These are phyloP conservation scores for Anser cygnoides DNA, from an alignment of 2,113 vertebrate genomes.

Conservation along the genomic window DNA sequence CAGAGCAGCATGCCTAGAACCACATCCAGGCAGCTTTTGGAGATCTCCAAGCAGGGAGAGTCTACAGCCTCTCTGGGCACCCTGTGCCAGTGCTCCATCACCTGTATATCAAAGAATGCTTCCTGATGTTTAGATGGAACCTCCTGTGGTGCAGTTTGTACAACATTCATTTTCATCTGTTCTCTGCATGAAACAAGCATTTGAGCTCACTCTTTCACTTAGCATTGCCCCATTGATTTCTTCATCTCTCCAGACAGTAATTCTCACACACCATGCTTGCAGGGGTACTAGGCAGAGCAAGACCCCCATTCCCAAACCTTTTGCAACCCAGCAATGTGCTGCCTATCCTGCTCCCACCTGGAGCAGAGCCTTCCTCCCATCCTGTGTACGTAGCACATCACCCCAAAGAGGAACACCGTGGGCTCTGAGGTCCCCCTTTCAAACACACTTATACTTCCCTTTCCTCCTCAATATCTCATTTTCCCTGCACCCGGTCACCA, in stretches of 20 bases:
- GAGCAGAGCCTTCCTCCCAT: background rate
- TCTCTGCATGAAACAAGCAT: background rate
- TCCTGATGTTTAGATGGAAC: background rate
- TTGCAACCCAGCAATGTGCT: background rate
- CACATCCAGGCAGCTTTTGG: background rate
- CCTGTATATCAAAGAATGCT: background rate
- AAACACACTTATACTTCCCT: background rate
- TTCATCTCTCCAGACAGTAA: background rate
- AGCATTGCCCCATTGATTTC: background rate
- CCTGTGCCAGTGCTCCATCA: background rate
- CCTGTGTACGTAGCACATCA: background rate
- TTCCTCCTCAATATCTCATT: background rate
- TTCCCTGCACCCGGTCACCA: background rate
- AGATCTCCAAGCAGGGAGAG: background rate
- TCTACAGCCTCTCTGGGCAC: background rate
- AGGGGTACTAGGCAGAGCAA: background rate
- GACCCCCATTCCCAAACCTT: background rate
- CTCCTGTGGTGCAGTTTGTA: background rate
- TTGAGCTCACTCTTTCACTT: background rate
- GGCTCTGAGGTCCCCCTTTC: background rate
- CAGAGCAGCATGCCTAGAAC: background rate
- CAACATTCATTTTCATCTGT: background rate
- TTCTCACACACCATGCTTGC: background rate
- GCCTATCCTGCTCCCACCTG: background rate
- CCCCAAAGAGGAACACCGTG: fast-evolving